Evolutionary conservation across 2,888 invertebrate genomes (phyloP).

Genomic region (Axea sp.): DNA sequence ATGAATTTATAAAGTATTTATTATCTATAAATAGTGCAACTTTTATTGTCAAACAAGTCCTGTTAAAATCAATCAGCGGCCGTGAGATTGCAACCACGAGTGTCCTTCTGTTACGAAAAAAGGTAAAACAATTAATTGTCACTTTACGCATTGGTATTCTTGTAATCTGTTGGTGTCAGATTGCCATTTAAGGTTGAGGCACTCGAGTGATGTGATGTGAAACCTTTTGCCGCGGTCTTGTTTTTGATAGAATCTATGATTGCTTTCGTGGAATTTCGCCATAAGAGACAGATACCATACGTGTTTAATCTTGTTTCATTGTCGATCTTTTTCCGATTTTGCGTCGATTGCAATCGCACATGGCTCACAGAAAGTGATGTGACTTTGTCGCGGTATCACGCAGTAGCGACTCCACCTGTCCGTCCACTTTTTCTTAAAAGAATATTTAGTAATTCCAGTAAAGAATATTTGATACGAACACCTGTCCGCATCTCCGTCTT

Average conservation of each 20-base stretch:
- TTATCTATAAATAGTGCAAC: no score
- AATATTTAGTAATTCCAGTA: slow-evolving; percentile 37
- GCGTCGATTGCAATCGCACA: slow-evolving; percentile 49
- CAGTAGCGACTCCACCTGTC: slow-evolving; percentile 46
- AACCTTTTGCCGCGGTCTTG: slow-evolving; percentile 30
- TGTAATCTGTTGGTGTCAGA: slow-evolving; percentile 49
- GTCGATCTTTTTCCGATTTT: slow-evolving; percentile 56
- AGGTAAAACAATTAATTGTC: slow-evolving; percentile 54
- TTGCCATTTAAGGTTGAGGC: slow-evolving; percentile 41
- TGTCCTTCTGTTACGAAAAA: slow-evolving; percentile 17
- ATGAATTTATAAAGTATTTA: no score
- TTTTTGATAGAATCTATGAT: slow-evolving; percentile 57
- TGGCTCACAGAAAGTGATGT: slow-evolving; percentile 54
- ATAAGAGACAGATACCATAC: slow-evolving; percentile 46
- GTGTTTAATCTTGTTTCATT: slow-evolving; percentile 58
- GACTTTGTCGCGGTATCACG: slow-evolving; percentile 56
- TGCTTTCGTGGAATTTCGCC: slow-evolving; percentile 54
- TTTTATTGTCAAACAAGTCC: no score
- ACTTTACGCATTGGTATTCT: slow-evolving; percentile 44
- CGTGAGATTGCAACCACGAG: no score
- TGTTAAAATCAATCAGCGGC: no score
- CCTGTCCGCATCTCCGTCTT: slow-evolving; percentile 49
- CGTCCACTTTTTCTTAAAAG: slow-evolving; percentile 44
- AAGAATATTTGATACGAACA: slow-evolving; percentile 38
- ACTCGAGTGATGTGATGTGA: slow-evolving; percentile 46